phyloP scores from a whole-genome alignment of 2,888 invertebrate species.

The Cephus runcator region DNA sequence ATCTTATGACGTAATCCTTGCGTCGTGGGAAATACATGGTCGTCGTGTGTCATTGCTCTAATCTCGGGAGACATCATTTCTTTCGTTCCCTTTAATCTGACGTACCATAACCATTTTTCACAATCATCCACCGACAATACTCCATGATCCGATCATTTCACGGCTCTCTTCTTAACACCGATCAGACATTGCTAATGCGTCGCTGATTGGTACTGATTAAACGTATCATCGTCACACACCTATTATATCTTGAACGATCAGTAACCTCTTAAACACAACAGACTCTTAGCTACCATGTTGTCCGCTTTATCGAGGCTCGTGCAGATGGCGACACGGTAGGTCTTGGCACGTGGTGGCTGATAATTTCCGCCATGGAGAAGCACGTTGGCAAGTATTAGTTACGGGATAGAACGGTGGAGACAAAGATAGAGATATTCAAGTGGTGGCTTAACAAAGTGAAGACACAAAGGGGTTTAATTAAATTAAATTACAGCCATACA shows the following conservation, averaged over 20 bases:
- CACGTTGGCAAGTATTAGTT: not conserved
- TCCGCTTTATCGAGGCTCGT: slow-evolving; percentile 5
- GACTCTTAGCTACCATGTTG: slow-evolving; percentile 23
- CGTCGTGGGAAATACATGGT: not conserved
- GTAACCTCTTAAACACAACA: slow-evolving; percentile 33
- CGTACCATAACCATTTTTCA: not conserved
- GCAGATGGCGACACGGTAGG: not conserved
- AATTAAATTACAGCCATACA: not conserved
- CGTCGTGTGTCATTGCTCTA: not conserved
- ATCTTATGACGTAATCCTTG: not conserved
- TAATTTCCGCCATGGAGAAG: not conserved
- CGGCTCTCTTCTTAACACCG: not conserved
- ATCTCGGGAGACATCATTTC: not conserved
- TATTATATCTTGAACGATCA: slow-evolving; percentile 34
- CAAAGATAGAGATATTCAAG: not conserved
- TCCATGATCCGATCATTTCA: not conserved
- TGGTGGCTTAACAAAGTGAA: not conserved
- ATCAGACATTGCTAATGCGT: not conserved
- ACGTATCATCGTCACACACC: slow-evolving; percentile 7
- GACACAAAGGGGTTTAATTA: not conserved
- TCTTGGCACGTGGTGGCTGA: not conserved
- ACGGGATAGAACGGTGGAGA: not conserved
- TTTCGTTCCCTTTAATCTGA: not conserved
- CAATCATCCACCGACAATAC: not conserved
- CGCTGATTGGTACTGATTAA: not conserved